Conservation (phyloP, 2,888 invertebrate species). For the Matsumyia berberina region DNA sequence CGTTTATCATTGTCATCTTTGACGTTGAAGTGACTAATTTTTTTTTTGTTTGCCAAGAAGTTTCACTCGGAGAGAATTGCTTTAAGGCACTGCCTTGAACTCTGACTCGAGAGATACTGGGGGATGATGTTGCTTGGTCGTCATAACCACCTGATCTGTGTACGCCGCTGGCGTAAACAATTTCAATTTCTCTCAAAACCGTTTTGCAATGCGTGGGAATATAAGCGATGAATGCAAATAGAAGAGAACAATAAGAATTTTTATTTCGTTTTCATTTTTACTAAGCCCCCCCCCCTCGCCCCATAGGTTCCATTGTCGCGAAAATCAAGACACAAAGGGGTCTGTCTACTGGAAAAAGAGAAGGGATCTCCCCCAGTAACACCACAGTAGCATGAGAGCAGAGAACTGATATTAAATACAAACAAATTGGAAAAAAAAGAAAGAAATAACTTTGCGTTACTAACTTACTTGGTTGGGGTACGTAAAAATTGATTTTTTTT, state of each 20-base stretch:
- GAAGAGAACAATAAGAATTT: slow-evolving; percentile 26
- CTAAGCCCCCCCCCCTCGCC: not conserved
- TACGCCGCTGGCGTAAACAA: slow-evolving; percentile 46
- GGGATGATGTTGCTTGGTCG: not conserved
- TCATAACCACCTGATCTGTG: slow-evolving; percentile 48
- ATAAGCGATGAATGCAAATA: slow-evolving; percentile 9
- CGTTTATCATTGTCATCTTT: slow-evolving; percentile 59
- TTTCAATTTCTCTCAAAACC: slow-evolving; percentile 33
- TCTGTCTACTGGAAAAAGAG: not conserved
- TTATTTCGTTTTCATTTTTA: slow-evolving; percentile 13
- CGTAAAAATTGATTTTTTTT: slow-evolving; percentile 69
- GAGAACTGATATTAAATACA: not conserved
- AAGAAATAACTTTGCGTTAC: slow-evolving; percentile 37
- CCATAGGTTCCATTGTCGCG: slow-evolving; percentile 25
- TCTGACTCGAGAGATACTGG: not conserved
- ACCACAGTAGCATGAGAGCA: not conserved
- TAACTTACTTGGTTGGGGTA: slow-evolving; percentile 54
- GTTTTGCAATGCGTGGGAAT: slow-evolving; percentile 39
- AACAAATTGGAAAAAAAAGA: slow-evolving; percentile 4
- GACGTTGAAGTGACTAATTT: slow-evolving; percentile 26
- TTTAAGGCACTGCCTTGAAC: slow-evolving; percentile 13
- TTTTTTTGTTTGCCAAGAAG: slow-evolving; percentile 25
- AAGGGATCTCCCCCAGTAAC: not conserved
- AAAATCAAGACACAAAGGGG: slow-evolving; percentile 45
- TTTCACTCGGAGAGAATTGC: not conserved